Conservation (phyloP, 2,113 vertebrate genomes). For the Psammodynastes pulverulentus region DNA sequence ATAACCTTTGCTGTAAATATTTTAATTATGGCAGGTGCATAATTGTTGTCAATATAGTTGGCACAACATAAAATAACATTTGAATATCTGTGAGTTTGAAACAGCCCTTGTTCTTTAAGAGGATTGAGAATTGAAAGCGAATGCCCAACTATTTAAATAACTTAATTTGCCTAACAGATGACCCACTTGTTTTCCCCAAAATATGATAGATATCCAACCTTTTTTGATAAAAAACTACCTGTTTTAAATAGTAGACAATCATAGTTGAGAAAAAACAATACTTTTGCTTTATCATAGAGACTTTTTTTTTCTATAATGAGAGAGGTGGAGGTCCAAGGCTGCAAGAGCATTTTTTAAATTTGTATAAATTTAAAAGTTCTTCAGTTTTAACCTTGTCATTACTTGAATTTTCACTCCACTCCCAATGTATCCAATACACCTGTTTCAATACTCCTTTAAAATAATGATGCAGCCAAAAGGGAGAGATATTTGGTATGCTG, state of each 20-base stretch:
- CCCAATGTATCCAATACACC: not conserved
- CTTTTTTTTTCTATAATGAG: not conserved
- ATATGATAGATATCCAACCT: not conserved
- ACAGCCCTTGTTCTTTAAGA: not conserved
- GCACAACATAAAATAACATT: not conserved
- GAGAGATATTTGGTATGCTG: not conserved
- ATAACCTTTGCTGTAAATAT: not conserved
- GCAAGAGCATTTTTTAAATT: not conserved
- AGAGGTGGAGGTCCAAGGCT: not conserved
- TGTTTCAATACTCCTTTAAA: not conserved
- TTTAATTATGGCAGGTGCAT: not conserved
- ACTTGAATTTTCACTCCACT: not conserved
- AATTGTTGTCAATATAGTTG: not conserved
- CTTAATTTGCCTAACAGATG: not conserved
- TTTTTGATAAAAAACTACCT: not conserved
- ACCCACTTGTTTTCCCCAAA: not conserved
- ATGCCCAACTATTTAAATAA: not conserved
- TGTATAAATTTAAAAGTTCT: not conserved
- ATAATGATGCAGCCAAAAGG: not conserved
- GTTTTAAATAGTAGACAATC: not conserved
- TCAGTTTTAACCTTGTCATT: not conserved
- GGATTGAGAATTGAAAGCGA: not conserved
- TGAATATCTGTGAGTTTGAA: not conserved
- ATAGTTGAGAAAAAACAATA: not conserved
- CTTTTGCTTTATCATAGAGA: not conserved